Base-by-base conservation (phyloP, 2,113 vertebrate species). In the Brachyistius frenatus region DNA sequence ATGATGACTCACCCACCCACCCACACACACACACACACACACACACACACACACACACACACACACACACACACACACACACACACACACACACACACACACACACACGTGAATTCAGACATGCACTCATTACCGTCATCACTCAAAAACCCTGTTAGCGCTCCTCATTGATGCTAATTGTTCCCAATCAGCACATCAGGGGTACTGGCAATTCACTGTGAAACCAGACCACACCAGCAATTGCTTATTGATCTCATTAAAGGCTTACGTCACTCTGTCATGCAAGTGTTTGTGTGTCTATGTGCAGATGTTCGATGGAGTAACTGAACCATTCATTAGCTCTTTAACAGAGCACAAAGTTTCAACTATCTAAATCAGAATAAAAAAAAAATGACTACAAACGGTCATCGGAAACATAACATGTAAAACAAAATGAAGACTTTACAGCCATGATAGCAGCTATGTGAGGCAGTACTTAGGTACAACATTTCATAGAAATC, bases 221-320 rank as follows among this genome's bases (percentile, higher is more conserved):
- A 84, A 88, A 83, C 86, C 86, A 88, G 86, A 89, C 66, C 88
- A 73, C 76, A 73, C 74, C 80, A 80, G 73, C 63, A 41, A 90
- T 78, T 82, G 77, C 88, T 79, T 89, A 88, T 92, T 88, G 86
- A 93, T 88, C 86, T 86, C 78, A 86, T 90, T 86, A 92, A 65
- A 66, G 2, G 53, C 67, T 66, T 16, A 78, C 60, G 69, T 86
- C 82, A 84, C 73, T 67, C 73, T 5, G 16, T 67, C 81, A 57
- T 37, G 66, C 49, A 37, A 50, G 68, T 39, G 6, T 57, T 44
- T 54, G 54, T 70, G 60, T 65, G 68, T 53, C 46, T 64, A 23
- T 4, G 32, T 64, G 36, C 33, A 64, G 44, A 30, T 74, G 77
- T 66, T 71, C 57, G 14, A 84, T 66, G 50, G 49, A 35, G 37